Evolutionary conservation across 1,140 invertebrate species (phyloP).

Genomic region (Drosophila tsacasi): DNA sequence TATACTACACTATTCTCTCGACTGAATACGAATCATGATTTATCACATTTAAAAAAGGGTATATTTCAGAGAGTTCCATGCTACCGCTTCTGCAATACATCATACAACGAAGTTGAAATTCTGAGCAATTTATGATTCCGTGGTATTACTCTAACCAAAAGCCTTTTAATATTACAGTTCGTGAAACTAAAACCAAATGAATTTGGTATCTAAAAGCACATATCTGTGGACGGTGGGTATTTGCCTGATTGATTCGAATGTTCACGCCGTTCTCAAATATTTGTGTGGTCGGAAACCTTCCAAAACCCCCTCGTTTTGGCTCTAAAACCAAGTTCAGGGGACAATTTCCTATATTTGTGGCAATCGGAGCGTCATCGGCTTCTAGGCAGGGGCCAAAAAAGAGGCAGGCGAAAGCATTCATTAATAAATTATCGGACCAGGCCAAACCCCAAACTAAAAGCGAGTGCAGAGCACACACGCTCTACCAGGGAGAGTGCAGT

Average conservation of each 20-base stretch:
- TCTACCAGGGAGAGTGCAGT: background rate
- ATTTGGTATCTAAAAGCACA: background rate
- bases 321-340: background rate
- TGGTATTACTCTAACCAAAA: too few species aligned
- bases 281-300: background rate
- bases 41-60: too few species aligned
- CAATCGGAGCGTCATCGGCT: conserved; percentile 5
- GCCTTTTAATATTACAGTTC: background rate
- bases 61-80: too few species aligned
- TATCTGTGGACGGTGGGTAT: background rate
- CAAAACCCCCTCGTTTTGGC: background rate
- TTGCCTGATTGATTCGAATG: background rate
- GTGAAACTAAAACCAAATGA: background rate
- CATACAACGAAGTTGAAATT: too few species aligned
- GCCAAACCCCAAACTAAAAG: conserved; percentile 72
- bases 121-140: too few species aligned
- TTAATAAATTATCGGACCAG: conserved; percentile 77
- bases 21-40: background rate
- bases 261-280: background rate
- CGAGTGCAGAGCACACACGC: conserved; percentile 30
- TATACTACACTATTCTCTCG: background rate
- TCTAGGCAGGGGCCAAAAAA: conserved; percentile 24
- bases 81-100: too few species aligned
- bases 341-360: background rate
- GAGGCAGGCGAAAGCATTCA: conserved; percentile 77